Conservation (phyloP, 2,113 vertebrate genomes). For the Sitta europaea region DNA sequence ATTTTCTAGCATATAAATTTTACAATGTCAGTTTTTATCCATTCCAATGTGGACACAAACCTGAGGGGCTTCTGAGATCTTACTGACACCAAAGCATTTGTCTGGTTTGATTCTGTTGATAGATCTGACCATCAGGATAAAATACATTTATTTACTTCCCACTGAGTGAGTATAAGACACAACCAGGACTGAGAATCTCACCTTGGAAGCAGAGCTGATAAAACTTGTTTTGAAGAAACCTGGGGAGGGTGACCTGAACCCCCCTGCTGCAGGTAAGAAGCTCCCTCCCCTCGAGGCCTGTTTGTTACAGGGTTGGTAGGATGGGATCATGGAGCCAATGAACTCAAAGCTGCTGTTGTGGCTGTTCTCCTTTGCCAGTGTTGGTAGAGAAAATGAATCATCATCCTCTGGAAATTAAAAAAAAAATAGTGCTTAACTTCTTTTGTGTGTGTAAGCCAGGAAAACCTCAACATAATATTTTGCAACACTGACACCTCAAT, state of each 20-base stretch:
- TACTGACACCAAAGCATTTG: not conserved
- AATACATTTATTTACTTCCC: not conserved
- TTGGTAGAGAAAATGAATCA: constrained; percentile 82
- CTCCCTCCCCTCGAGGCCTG: constrained; percentile 70
- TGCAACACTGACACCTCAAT: not conserved
- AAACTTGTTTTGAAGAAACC: constrained; percentile 88
- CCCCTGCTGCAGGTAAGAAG: constrained; percentile 46
- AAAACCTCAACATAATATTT: not conserved
- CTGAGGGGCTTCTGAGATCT: not conserved
- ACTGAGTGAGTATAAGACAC: fast-evolving
- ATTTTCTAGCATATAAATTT: not conserved
- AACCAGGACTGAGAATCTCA: constrained; percentile 14
- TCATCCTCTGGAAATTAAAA: constrained; percentile 80
- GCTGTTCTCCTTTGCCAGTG: constrained; percentile 87
- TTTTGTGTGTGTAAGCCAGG: not conserved
- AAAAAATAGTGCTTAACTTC: not conserved
- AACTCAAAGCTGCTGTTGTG: constrained; percentile 98
- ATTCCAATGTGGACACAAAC: not conserved
- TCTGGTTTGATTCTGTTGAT: not conserved
- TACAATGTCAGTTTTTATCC: not conserved
- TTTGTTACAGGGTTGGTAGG: constrained; percentile 89
- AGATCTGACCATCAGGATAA: not conserved
- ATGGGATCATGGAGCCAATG: constrained; percentile 90
- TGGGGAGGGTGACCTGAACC: constrained; percentile 91
- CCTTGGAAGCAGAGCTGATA: constrained; percentile 92